These are phyloP conservation scores for Exaiptasia diaphana DNA, from an alignment of 64 coral and sea anemone species.

Conservation along the genomic window DNA sequence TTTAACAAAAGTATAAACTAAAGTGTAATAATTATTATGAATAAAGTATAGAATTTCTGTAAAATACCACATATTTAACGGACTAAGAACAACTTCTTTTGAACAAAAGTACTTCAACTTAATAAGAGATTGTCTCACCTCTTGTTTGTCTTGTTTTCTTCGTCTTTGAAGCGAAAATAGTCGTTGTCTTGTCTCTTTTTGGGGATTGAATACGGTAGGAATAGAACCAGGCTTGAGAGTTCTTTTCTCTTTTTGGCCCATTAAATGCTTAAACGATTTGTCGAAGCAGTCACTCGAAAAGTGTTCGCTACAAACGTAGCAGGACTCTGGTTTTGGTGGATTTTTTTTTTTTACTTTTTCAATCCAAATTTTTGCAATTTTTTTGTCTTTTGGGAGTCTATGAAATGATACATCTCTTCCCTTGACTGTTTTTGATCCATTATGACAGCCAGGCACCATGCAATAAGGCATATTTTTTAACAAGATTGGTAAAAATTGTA, in stretches of 20 bases:
- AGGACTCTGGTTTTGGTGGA: neutral
- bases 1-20: too few species aligned
- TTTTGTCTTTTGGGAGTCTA: slow-evolving; percentile 19
- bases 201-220: slow-evolving; percentile 25
- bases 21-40: too few species aligned
- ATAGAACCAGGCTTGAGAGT: slow-evolving; percentile 21
- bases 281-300: slow-evolving; percentile 21
- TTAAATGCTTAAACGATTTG: neutral
- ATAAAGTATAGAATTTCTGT: too few species aligned
- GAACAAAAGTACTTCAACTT: too few species aligned
- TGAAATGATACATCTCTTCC: slow-evolving; percentile 33
- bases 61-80: too few species aligned
- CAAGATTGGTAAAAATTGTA: neutral
- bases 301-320: slow-evolving; percentile 26
- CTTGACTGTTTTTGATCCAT: slow-evolving; percentile 34
- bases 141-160: too few species aligned
- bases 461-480: slow-evolving; percentile 39
- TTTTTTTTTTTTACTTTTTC: neutral
- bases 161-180: too few species aligned
- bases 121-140: too few species aligned
- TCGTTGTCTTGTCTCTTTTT: too few species aligned
- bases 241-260: slow-evolving; percentile 10
- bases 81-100: too few species aligned
- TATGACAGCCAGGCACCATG: slow-evolving; percentile 43
- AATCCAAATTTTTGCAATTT: slow-evolving; percentile 37